Base-by-base conservation (phyloP, 2,113 vertebrate species). In the Mastomys coucha region DNA sequence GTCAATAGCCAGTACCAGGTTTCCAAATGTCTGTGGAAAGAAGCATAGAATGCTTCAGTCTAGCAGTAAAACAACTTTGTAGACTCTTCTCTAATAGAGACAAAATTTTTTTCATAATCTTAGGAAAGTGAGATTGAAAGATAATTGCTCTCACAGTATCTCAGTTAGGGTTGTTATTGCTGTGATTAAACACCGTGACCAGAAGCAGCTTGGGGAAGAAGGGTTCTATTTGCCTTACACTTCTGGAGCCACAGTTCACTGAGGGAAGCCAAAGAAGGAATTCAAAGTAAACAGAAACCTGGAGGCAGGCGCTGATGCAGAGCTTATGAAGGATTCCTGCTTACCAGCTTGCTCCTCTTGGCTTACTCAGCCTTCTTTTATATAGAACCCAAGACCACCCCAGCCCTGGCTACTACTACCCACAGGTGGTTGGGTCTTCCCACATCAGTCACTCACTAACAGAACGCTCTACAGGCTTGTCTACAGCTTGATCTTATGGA, bases 41-140 rank as follows among this genome's bases (percentile, higher is more conserved):
- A n/a, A 92, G 73, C 56, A 17, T 39, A 92, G 73, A 63, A 10
- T 90, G 75, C 22, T 45, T 45, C 49, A 76, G 24, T 56, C 49
- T 88, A 69, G 36, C 45, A 93, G 75, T 77, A 87, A 80, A 78
- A 63, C 49, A 56, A 65, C 24, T 84, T 51, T 91, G 10, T 85
- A 20, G 87, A 87, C 76, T 63, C 36, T 92, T 76, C 33, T 51
- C 20, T 81, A 87, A 78, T 93, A 88, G 24, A 72, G 51, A 33
- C 78, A 63, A 31, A 67, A 58, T 36, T 96, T 91, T 87, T 73
- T 67, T 77, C 67, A 69, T 96, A 76, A 53, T 36, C 39, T 91
- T 91, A 42, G n/a, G 94, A 95, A 96, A 93, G 26, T 56, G 8
- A 88, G 39, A 80, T 67, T 93, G 63, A 78, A 89, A 93, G 80